Conservation (phyloP, 1,140 invertebrate species). For the Copidosoma floridanum region DNA sequence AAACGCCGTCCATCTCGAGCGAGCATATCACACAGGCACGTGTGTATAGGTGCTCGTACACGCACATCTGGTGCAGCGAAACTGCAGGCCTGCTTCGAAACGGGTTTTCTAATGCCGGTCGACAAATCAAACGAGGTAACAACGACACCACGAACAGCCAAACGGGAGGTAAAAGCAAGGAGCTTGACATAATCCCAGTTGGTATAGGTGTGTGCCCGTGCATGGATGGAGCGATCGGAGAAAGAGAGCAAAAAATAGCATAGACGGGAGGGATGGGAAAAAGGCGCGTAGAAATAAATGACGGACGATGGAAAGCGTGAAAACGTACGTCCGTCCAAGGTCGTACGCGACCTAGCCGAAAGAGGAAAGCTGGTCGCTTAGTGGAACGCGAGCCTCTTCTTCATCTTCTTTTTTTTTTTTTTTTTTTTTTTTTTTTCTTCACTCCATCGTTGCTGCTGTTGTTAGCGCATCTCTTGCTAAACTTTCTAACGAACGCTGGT, state of each 20-base stretch:
- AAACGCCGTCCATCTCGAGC: no score
- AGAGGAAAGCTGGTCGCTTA: slow-evolving; percentile 15
- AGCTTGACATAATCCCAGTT: slow-evolving; percentile 24
- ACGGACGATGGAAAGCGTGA: slow-evolving; percentile 25
- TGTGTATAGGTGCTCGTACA: no score
- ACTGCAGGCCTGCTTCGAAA: no score
- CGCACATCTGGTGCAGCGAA: no score
- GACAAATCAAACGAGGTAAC: slow-evolving; percentile 5
- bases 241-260: neutral
- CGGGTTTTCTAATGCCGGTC: slow-evolving; percentile 15
- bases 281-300: slow-evolving; percentile 10
- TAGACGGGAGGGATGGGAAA: no score
- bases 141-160: no score
- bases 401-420: no score
- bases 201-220: neutral
- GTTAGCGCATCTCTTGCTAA: no score
- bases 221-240: neutral
- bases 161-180: slow-evolving; percentile 3
- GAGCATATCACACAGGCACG: no score
- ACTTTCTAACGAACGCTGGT: slow-evolving; percentile 3
- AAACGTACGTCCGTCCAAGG: slow-evolving; percentile 18
- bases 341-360: no score
- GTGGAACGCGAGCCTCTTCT: slow-evolving; percentile 12
- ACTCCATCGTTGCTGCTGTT: no score
- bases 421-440: no score